Evolutionary conservation across 2,888 invertebrate species (phyloP).

Genomic region (Dynastes tityus): DNA sequence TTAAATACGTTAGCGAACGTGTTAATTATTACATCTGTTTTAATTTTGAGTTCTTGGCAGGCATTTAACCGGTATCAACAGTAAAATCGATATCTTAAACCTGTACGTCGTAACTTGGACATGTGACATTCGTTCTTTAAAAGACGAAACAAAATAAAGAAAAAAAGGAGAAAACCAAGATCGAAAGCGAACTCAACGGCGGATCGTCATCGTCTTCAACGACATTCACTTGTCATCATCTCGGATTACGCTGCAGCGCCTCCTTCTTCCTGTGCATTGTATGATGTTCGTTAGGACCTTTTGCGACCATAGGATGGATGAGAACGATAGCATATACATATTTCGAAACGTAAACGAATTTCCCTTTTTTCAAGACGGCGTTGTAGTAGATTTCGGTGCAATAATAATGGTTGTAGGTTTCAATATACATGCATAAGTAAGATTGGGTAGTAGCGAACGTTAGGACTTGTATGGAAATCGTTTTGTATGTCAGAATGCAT

Average conservation of each 20-base stretch:
- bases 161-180: constrained; percentile 51
- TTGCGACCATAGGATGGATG: constrained; percentile 49
- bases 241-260: constrained; percentile 63
- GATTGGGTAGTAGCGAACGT: background rate
- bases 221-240: constrained; percentile 64
- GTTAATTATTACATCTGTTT: no score
- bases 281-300: constrained; percentile 64
- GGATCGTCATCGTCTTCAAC: background rate
- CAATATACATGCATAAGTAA: background rate
- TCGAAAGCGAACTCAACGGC: constrained; percentile 53
- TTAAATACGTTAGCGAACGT: no score
- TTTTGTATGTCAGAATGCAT: background rate
- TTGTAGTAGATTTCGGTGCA: background rate
- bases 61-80: no score
- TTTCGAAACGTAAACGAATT: background rate
- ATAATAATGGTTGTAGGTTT: background rate
- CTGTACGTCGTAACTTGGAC: constrained; percentile 3
- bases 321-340: constrained; percentile 59
- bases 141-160: background rate
- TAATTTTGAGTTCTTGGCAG: no score
- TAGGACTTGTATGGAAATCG: background rate
- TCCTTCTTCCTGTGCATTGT: constrained; percentile 67
- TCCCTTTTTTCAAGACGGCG: background rate
- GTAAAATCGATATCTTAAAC: no score
- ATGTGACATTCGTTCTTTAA: constrained; percentile 41